These are phyloP conservation scores for Chaetops frenatus DNA, from an alignment of 2,113 vertebrate genomes.

Conservation along the genomic window DNA sequence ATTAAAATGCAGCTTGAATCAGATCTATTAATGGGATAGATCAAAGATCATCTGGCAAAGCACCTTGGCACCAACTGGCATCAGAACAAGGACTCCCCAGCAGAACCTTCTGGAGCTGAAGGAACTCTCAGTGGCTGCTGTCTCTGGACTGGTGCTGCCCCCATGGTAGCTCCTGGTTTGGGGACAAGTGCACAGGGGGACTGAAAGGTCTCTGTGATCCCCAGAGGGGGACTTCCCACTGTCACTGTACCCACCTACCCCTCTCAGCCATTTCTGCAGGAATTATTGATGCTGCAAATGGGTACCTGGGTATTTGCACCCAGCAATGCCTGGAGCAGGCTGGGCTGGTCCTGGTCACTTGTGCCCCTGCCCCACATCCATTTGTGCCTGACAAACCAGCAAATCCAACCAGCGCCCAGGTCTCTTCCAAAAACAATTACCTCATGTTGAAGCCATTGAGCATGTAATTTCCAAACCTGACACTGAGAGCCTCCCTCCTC, in stretches of 20 bases:
- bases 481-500: not conserved
- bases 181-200: not conserved
- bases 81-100: not conserved
- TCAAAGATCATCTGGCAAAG: not conserved
- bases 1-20: not conserved
- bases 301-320: not conserved
- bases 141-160: not conserved
- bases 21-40: not conserved
- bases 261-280: not conserved
- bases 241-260: fast-evolving
- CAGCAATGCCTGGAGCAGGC: not conserved
- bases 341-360: not conserved
- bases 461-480: conserved; percentile 23
- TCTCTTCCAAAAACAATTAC: not conserved
- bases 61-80: not conserved
- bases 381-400: not conserved
- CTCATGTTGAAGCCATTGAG: not conserved
- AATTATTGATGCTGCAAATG: not conserved
- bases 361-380: not conserved
- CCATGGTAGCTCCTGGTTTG: not conserved
- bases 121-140: not conserved
- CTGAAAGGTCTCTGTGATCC: not conserved
- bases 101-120: not conserved
- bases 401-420: not conserved
- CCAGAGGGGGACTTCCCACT: fast-evolving